These are phyloP conservation scores for Synanthedon formicaeformis DNA, from an alignment of 2,888 invertebrate species.

Conservation along the genomic window DNA sequence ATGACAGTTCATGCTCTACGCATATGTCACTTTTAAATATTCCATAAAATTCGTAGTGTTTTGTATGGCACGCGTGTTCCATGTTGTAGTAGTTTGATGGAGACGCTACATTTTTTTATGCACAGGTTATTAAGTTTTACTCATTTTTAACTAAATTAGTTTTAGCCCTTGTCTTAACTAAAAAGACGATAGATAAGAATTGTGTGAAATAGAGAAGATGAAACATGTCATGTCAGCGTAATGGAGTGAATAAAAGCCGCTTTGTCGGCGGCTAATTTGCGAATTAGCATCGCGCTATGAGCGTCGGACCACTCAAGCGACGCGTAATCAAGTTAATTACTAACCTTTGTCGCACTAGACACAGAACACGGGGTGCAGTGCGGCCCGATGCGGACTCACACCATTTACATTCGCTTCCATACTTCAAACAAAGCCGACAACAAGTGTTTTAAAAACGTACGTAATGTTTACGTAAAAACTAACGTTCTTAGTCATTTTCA, in stretches of 20 bases:
- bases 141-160: too few relatives aligned
- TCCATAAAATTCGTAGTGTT: too few relatives aligned
- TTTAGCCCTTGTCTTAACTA: too few relatives aligned
- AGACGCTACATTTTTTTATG: too few relatives aligned
- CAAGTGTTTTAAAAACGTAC: too few relatives aligned
- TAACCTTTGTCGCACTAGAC: conserved; percentile 33
- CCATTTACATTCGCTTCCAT: background rate
- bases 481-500: too few relatives aligned
- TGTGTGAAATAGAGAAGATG: conserved; percentile 36
- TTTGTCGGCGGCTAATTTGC: conserved; percentile 52
- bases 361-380: background rate
- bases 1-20: too few relatives aligned
- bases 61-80: too few relatives aligned
- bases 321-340: conserved; percentile 50
- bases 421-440: background rate
- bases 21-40: too few relatives aligned
- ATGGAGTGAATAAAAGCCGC: conserved; percentile 43
- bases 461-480: too few relatives aligned
- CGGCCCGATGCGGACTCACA: background rate
- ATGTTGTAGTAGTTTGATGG: too few relatives aligned
- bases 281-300: conserved; percentile 52
- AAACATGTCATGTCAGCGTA: conserved; percentile 28
- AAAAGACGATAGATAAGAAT: conserved; percentile 26
- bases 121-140: too few relatives aligned
- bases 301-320: conserved; percentile 50